A percentile compares a stretch with the other conserved stretches of the same genome.
Evolutionary conservation across 1,140 invertebrate species (phyloP).

Genomic region (Condylostylus longicornis): DNA sequence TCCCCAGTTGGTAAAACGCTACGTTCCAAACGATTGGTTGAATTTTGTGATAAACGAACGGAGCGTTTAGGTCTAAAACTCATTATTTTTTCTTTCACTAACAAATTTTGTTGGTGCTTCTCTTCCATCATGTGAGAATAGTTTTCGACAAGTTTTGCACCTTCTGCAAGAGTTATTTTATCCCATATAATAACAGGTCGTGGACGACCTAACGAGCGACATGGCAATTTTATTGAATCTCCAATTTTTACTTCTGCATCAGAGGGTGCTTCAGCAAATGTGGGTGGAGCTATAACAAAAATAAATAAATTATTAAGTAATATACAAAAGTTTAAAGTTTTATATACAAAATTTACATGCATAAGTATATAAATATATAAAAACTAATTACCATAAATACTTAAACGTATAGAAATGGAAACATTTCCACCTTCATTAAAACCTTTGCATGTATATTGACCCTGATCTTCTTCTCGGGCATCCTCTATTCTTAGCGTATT

Average conservation of each 20-base stretch:
- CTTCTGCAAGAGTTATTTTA: background rate
- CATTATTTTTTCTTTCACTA: conserved; percentile 7
- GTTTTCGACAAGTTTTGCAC: background rate
- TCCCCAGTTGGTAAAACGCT: background rate
- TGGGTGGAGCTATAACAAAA: conserved; percentile 2
- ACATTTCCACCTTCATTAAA: conserved; percentile 49
- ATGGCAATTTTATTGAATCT: conserved; percentile 2
- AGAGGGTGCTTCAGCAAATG: conserved; percentile 3
- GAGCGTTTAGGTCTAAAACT: conserved; percentile 4
- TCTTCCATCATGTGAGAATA: conserved; percentile 1
- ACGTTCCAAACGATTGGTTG: background rate
- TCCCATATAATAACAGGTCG: conserved; percentile 5
- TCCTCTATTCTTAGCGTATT: conserved; percentile 48
- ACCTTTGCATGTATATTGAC: conserved; percentile 51
- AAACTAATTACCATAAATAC: conserved; percentile 49
- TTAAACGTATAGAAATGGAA: conserved; percentile 43
- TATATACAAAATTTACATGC: background rate
- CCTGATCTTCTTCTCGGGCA: conserved; percentile 48
- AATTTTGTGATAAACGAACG: background rate
- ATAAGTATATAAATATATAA: background rate
- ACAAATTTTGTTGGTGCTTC: background rate
- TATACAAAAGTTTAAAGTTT: background rate
- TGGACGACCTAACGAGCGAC: conserved; percentile 4
- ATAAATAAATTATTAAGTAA: background rate
- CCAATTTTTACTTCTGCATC: conserved; percentile 4